phyloP scores from a whole-genome alignment of 1,140 invertebrate species.

The Arctopsyche grandis region DNA sequence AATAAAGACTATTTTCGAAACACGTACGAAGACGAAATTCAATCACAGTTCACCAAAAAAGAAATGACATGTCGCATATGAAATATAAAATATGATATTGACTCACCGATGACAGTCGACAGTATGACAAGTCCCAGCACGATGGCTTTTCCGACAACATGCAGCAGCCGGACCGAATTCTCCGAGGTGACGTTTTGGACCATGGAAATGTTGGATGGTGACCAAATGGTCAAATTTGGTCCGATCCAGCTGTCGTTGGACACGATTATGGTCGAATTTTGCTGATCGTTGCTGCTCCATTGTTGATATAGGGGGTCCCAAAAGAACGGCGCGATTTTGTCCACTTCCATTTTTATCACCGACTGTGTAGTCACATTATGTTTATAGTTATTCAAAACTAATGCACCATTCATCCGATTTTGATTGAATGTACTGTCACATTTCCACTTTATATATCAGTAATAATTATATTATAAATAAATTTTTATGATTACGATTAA shows the following conservation, averaged over 20 bases:
- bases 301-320: conserved; percentile 14
- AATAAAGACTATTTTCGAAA: no score
- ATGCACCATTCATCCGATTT: not conserved
- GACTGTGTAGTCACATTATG: not conserved
- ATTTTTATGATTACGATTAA: no score
- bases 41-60: no score
- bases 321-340: not conserved
- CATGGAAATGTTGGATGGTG: not conserved
- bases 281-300: not conserved
- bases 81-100: not conserved
- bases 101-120: conserved; percentile 64
- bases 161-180: conserved; percentile 58
- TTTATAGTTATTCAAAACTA: not conserved
- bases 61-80: no score
- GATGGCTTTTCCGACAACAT: conserved; percentile 62
- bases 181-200: conserved; percentile 40
- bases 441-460: not conserved
- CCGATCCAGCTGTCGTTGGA: conserved; percentile 26
- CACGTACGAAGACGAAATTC: no score
- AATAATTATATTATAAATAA: no score
- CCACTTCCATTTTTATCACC: conserved; percentile 4
- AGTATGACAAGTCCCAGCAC: conserved; percentile 64
- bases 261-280: not conserved
- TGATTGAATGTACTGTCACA: not conserved
- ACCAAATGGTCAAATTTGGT: not conserved